These are phyloP conservation scores for Ophioninae sp. DNA, from an alignment of 2,888 invertebrate genomes.

Conservation along the genomic window DNA sequence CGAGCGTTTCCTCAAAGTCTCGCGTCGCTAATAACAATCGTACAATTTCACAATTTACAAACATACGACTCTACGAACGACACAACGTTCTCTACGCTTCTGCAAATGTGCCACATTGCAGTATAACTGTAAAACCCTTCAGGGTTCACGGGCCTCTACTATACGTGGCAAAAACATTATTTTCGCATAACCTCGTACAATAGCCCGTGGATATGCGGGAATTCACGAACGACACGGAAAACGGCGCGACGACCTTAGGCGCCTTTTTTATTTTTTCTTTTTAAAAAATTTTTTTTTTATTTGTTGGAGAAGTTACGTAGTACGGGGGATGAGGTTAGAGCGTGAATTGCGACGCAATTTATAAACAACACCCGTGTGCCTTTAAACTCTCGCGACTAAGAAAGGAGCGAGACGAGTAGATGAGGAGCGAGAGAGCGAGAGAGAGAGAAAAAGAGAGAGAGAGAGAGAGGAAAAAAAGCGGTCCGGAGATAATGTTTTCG, in stretches of 20 bases:
- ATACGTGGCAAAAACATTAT: slow-evolving; percentile 79
- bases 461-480: slow-evolving; percentile 68
- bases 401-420: slow-evolving; percentile 38
- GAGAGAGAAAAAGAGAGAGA: slow-evolving; percentile 52
- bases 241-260: slow-evolving; percentile 7
- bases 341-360: slow-evolving; percentile 75
- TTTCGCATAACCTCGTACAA: slow-evolving; percentile 77
- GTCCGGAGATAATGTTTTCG: slow-evolving; percentile 76
- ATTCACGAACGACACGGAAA: slow-evolving; percentile 4
- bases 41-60: background rate
- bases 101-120: slow-evolving; percentile 82
- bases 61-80: slow-evolving; percentile 66
- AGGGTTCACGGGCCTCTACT: slow-evolving; percentile 80
- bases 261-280: slow-evolving; percentile 22
- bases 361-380: slow-evolving; percentile 50
- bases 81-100: slow-evolving; percentile 79
- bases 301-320: slow-evolving; percentile 4
- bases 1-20: slow-evolving; percentile 2
- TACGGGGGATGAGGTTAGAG: slow-evolving; percentile 69
- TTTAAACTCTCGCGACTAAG: slow-evolving; percentile 37
- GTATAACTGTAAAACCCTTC: slow-evolving; percentile 81
- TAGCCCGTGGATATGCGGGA: slow-evolving; percentile 42
- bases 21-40: slow-evolving; percentile 22
- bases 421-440: background rate
- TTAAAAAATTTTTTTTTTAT: slow-evolving; percentile 23